Base-by-base conservation (phyloP, 2,797 vertebrate species). In the Myotis vivesi region DNA sequence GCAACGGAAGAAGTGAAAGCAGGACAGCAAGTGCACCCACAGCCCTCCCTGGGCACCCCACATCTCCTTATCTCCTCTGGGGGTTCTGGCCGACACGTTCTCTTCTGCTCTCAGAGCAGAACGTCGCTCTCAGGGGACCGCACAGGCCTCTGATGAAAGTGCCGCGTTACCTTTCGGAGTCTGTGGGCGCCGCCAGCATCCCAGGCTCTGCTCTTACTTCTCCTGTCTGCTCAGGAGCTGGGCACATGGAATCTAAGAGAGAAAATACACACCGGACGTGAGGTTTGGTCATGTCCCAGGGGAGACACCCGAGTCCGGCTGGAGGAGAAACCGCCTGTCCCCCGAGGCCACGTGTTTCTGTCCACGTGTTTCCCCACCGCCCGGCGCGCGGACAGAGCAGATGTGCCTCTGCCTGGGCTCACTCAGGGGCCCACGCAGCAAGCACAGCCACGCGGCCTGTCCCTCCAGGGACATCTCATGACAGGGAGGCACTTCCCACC, bases 151-250 rank as follows among this genome's bases (percentile, higher is more conserved):
- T 30, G 33, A 73, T 19, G 36, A 25, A 72, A 91, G 36, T 1
- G 46, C 19, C 1, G 0, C 1, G 0, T 94, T 98, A 98, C 98
- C 98, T 98, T 97, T 98, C 98, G 88, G 95, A 90, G 76, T 98
- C 98, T 62, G 96, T 71, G 19, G 36, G 46, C 11, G 9, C 9
- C 12, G 46, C 46, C 46, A 88, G 64, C 83, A 94, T 51, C 25
- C 81, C 82, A 85, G 25, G 36, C 89, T 94, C 71, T 93, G 64
- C 46, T 49, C 30, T 4, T 5, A 25, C 84, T 93, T 76, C 73
- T 97, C 57, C 0, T 30, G 94, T 92, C 82, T 96, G 57, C 9
- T 95, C 90, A 88, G 90, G 71, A 83, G n/a, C 36, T 72, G 44
- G 72, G 95, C 92, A 49, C n/a, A 73, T 15, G 86, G 89, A 96